Base-by-base conservation (phyloP, 2,888 invertebrate genomes). In the Sinelater perroti region DNA sequence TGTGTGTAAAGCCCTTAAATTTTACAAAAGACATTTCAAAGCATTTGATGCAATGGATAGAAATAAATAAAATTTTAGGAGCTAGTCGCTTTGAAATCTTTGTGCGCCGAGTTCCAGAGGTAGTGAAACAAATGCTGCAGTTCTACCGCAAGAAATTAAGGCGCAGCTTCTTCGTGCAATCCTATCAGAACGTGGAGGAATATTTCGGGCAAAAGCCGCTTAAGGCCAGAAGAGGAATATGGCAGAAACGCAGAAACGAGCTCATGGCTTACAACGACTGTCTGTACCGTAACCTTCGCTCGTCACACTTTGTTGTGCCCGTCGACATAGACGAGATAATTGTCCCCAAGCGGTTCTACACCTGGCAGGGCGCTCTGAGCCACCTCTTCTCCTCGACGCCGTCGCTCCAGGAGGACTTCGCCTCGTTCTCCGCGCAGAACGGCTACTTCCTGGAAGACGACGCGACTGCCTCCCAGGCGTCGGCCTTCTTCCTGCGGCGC, bases 201-300 rank as follows among this genome's bases (percentile, higher is more conserved):
- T 58, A 44, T 30, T n/a, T 10, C 10, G 26, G 24, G 16, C 46
- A 46, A 40, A 52, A 31, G 20, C 30, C 17, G 24, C 18, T 14
- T 47, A 45, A 40, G 17, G 47, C 44, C 36, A 33, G 40, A 44
- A 21, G 31, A 36, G 79, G 82, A 62, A 70, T 83, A 24, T 90
- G 89, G 84, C 88, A 89, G 72, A 85, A 89, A 69, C 80, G 90
- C 66, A 84, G 83, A 51, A 81, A 89, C 76, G 90, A 91, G 72
- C 78, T 91, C 21, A 81, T 90, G 60, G 85, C 89, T 0, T 91
- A 90, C 75, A 91, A 91, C 74, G 89, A 90, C 73, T 91, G 90
- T 71, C 82, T 90, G 56, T 90, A 91, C 74, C 83, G 88, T 72
- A 88, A 88, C 77, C 77, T 89, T 46, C 78, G 82, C 66, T 80